Evolutionary conservation across 2,888 invertebrate genomes (phyloP), one percentile per base, ranked within the genome.

Genomic region (Orthosia gothica): DNA sequence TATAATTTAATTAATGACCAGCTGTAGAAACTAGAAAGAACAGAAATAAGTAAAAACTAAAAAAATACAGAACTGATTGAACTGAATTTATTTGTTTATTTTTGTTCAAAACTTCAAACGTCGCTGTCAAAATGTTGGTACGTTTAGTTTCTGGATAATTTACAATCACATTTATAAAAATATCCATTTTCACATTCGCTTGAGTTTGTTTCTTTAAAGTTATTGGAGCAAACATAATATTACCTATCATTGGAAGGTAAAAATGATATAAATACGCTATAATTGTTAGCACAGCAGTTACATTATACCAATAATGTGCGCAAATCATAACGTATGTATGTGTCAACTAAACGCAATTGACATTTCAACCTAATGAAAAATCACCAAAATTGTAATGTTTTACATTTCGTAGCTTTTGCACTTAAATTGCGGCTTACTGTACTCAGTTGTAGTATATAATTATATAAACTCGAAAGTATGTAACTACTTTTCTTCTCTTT

Each of bases 401-500:
- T 18, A 20, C 20, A 20, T 49, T 52, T 18, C 5, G 0, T 11
- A 54, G 20, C 9, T 2, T 26, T 50, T 26, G 7, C 15, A 12
- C 15, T 2, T 18, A 11, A 18, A 40, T 49, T 7, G 58, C 26
- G 5, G 52, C 9, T 74, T 52, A 11, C 18, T 58, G 11, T n/a
- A 63, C 5, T 7, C 49, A 54, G 62, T 74, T n/a, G 59, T 23
- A 47, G 59, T 62, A 64, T n/a, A n/a, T n/a, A n/a, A n/a, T n/a
- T n/a, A n/a, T n/a, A 16, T 20, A 0, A 54, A 13, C 18, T 52
- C n/a, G 0, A 58, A 61, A 15, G 16, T 65, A 81, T 57, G 55
- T 52, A 62, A 63, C 40, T 40, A 59, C 13, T 63, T 50, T 66
- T 55, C 54, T 20, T 82, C 85, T 67, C 75, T 70, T 74, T 76